Conservation (phyloP, 2,797 vertebrate genomes). For the Hyperoplus immaculatus region DNA sequence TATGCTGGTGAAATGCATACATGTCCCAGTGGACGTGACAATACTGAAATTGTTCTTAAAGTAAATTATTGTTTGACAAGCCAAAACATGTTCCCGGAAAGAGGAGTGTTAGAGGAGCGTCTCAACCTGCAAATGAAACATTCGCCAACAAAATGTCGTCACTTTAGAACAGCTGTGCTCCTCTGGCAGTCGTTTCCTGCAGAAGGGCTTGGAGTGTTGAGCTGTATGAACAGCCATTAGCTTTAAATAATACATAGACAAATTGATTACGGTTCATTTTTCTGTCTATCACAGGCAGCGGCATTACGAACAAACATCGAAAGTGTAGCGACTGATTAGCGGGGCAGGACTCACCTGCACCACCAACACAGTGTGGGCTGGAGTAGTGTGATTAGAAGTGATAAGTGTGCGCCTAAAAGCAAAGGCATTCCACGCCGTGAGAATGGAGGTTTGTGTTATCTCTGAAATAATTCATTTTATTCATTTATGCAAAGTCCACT, state of each 20-base stretch:
- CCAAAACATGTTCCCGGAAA: background rate
- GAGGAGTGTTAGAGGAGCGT: constrained; percentile 4
- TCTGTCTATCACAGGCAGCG: constrained; percentile 33
- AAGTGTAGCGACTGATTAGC: constrained; percentile 46
- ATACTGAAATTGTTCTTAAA: constrained; percentile 1
- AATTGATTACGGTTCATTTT: constrained; percentile 40
- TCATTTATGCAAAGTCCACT: constrained; percentile 37
- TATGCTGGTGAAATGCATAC: background rate
- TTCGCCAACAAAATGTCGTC: background rate
- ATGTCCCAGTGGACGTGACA: background rate
- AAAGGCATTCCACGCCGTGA: constrained; percentile 25
- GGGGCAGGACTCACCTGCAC: constrained; percentile 45
- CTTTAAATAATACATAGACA: constrained; percentile 33
- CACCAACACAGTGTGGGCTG: constrained; percentile 37
- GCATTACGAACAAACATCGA: constrained; percentile 33
- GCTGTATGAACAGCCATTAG: constrained; percentile 16
- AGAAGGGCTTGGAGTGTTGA: constrained; percentile 13
- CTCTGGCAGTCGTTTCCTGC: background rate
- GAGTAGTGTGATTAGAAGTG: constrained; percentile 54
- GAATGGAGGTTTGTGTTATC: constrained; percentile 28
- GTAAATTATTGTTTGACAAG: constrained; percentile 3
- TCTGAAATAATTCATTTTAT: constrained; percentile 43
- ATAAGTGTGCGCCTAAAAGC: constrained; percentile 56
- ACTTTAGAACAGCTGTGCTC: constrained; percentile 12
- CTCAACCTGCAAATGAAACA: background rate